Evolutionary conservation across 2,797 vertebrate species (phyloP).

Genomic region (Peromyscus melanophrys): DNA sequence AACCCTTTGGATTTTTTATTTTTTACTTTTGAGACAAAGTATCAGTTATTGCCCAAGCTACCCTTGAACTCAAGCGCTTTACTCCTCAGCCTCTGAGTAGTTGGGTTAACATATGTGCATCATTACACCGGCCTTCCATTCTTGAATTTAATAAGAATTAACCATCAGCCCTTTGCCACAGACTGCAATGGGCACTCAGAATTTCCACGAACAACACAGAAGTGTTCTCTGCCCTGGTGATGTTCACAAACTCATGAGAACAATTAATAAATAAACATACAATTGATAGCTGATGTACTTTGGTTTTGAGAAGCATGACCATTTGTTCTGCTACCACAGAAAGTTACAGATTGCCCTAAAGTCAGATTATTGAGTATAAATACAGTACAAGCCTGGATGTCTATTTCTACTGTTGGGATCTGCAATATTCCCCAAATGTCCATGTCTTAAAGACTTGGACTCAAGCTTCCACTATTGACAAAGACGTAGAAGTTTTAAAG

Average conservation of each 20-base stretch:
- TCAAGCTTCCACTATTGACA: background rate
- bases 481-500: background rate
- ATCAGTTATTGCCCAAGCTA: background rate
- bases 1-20: background rate
- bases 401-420: background rate
- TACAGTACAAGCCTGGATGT: background rate
- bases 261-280: background rate
- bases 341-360: background rate
- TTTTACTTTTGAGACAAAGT: background rate
- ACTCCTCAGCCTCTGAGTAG: background rate
- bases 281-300: too few species aligned
- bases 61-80: background rate
- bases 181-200: background rate
- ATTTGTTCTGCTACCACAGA: background rate
- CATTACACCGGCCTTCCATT: background rate
- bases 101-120: background rate
- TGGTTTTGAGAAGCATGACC: background rate
- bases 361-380: background rate
- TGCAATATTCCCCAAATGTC: background rate
- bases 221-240: accelerated
- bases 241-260: background rate
- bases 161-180: background rate
- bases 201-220: background rate
- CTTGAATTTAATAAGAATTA: background rate
- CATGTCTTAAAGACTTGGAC: background rate